Base-by-base conservation (phyloP, 2,113 vertebrate species). In the Heterocephalus glaber region DNA sequence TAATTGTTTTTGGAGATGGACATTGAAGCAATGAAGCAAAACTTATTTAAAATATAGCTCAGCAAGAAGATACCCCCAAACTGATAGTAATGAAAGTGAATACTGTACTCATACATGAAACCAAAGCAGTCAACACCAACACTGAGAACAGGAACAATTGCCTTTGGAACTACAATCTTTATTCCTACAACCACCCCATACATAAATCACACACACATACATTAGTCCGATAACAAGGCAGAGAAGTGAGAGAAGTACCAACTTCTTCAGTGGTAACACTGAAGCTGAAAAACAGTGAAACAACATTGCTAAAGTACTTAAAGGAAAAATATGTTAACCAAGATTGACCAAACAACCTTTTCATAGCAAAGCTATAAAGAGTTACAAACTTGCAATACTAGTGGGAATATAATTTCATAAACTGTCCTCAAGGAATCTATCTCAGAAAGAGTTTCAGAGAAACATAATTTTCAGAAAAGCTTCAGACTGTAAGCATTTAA, bases 171-270 rank as follows among this genome's bases (percentile, higher is more conserved):
- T 10, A 66, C 6, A 13, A 7, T 3, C 13, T 22, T 12, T 5
- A 56, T 2, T 30, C 4, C 14, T 5, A 70, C 1, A 19, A 3
- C 8, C 5, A 1, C 30, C 14, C n/a, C 7, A 1, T 60, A 26
- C 56, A 30, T 9, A 72, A 8, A n/a, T 60, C 11, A 79, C 11
- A 19, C 35, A n/a, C 10, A 61, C 5, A 41, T 10, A 56, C 16
- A 70, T 3, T 63, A 86, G 58, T 38, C 66, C 80, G 68, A 12
- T 20, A 68, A 70, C 5, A 76, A 77, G 13, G 70, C 47, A 47
- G 4, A 11, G 1, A 82, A 86, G 61, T 56, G 24, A 94, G 14
- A 61, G 19, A 9, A 30, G 2, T 16, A n/a, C 33, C 10, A 76
- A 26, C 86, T 93, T 89, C 80, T 26, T 76, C 33, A 86, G 9